Conservation (phyloP, 1,140 invertebrate genomes). For the Drosophila simulans region DNA sequence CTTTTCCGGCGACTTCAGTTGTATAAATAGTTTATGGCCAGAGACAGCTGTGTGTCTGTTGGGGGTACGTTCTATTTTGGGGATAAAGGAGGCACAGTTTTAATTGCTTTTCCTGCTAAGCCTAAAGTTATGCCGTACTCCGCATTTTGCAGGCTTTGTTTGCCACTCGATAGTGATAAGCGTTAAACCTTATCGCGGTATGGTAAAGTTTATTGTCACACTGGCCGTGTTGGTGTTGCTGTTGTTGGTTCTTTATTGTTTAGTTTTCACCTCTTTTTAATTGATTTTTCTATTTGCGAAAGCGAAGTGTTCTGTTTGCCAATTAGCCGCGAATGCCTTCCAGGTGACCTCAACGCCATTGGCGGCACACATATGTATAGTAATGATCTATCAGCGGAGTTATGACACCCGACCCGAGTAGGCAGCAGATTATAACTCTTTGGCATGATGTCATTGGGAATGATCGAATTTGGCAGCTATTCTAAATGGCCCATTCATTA, state of each 20-base stretch:
- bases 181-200: slow-evolving; percentile 52
- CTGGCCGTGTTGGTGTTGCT: not conserved
- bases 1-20: not conserved
- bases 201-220: slow-evolving; percentile 77
- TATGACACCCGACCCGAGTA: slow-evolving; percentile 27
- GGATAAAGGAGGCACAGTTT: not conserved
- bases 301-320: slow-evolving; percentile 61
- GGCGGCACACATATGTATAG: not conserved
- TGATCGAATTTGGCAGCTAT: slow-evolving; percentile 17
- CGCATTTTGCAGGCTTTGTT: slow-evolving; percentile 23
- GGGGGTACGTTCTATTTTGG: slow-evolving; percentile 1
- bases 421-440: slow-evolving; percentile 16
- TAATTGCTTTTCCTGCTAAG: slow-evolving; percentile 38
- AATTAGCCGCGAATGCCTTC: slow-evolving; percentile 52
- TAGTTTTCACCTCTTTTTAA: slow-evolving; percentile 77
- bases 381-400: slow-evolving; percentile 35
- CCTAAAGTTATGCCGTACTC: slow-evolving; percentile 74
- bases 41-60: slow-evolving; percentile 35
- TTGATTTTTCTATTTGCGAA: slow-evolving; percentile 69
- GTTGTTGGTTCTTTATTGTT: slow-evolving; percentile 64
- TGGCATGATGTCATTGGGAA: slow-evolving; percentile 43
- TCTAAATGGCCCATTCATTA: slow-evolving; percentile 29
- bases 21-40: slow-evolving; percentile 35
- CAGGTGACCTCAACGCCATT: slow-evolving; percentile 66
- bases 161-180: slow-evolving; percentile 55